A percentile compares a stretch with the other conserved stretches of the same genome.
Evolutionary conservation across 2,797 vertebrate species (phyloP).

Genomic region (Knipowitschia caucasica): DNA sequence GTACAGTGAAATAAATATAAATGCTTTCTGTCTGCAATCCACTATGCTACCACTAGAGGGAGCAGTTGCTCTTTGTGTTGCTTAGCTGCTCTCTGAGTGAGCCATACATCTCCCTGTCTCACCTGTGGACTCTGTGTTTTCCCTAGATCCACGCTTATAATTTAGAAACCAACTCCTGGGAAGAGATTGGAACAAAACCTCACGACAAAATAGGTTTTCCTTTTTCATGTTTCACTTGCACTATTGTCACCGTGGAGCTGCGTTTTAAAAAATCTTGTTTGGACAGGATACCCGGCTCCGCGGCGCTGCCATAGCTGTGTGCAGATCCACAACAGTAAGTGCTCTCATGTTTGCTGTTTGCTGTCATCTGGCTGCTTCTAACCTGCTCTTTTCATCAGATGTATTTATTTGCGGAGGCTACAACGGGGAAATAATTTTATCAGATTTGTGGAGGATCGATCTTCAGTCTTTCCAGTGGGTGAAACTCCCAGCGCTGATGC

Average conservation of each 20-base stretch:
- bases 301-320: constrained; percentile 97
- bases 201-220: constrained; percentile 91
- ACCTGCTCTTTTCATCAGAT: too few relatives aligned
- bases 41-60: too few relatives aligned
- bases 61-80: too few relatives aligned
- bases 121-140: too few relatives aligned
- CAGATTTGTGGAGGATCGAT: constrained; percentile 94
- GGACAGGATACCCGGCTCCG: constrained; percentile 92
- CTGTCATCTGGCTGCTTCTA: too few relatives aligned
- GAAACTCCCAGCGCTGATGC: constrained; percentile 91
- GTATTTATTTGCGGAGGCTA: constrained; percentile 97
- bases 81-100: too few relatives aligned
- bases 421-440: constrained; percentile 91
- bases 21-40: too few relatives aligned
- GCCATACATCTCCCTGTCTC: too few relatives aligned
- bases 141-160: constrained; percentile 95
- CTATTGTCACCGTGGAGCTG: neutral
- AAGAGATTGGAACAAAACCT: constrained; percentile 93
- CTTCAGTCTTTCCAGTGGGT: constrained; percentile 94
- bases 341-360: neutral
- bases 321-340: constrained; percentile 92
- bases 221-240: neutral
- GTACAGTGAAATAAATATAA: too few relatives aligned
- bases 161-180: constrained; percentile 97
- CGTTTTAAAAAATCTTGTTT: constrained; percentile 14